Evolutionary conservation across 2,113 vertebrate species (phyloP), one percentile per base, ranked within the genome.

Genomic region (Heterochromis multidens): DNA sequence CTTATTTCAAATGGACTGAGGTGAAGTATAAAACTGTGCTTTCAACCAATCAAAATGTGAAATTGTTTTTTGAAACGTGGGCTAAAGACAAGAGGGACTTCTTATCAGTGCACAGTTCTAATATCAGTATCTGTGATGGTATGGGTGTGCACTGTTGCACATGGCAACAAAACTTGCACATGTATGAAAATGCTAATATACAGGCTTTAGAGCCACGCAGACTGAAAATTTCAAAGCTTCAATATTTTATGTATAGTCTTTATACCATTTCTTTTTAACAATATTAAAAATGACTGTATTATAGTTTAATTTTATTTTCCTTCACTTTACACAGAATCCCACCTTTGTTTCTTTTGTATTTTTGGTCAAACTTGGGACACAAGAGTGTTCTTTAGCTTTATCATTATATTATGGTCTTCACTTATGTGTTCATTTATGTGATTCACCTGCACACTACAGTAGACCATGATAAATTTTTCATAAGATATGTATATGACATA

Each of bases 391-490:
- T 29, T 29, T 72, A 72, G 10, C 25, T 7, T 29, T 29, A 72
- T 49, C 25, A 49, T 72, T 72, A 29, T 16, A 49, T 46, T 49
- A n/a, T n/a, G n/a, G n/a, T 40, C 23, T 70, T 72, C 49, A 29
- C 40, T 49, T n/a, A n/a, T n/a, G n/a, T n/a, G n/a, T n/a, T n/a
- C n/a, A n/a, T n/a, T 72, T 52, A 72, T 21, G 17, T 52, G 67
- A 4, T 52, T 52, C 49, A 52, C 21, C 10, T 21, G 25, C 43
- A 74, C 29, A 74, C 43, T 72, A 19, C 29, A 81, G 60, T 61
- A 43, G 2, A 74, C 46, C 61, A 60, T 54, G 56, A 84, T 86
- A 17, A 85, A 86, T 90, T 81, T 61, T 56, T 83, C 14, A 61
- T 61, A 52, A 74, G 25, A 52, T 78, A 21, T 27, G 49, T 70